Percentiles rank a stretch among this genome's conserved stretches.
These are phyloP conservation scores for Diadophis punctatus DNA, from an alignment of 2,113 vertebrate species.

Conservation along the genomic window DNA sequence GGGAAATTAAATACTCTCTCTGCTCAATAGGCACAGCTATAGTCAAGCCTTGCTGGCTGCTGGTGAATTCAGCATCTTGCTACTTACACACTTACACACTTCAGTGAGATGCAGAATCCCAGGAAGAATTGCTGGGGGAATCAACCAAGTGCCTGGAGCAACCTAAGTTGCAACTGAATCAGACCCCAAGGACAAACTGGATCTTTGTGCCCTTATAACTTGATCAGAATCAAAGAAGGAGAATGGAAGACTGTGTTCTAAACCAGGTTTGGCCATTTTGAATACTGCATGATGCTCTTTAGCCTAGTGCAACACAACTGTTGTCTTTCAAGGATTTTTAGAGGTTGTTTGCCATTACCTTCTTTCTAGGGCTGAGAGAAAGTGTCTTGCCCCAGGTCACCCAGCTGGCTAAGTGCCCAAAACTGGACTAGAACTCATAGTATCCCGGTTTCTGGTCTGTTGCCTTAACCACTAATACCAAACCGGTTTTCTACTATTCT, in stretches of 20 bases:
- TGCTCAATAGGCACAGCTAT: too few relatives aligned
- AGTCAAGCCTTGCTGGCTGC: too few relatives aligned
- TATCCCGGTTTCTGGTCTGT: background rate
- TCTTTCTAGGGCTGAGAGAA: background rate
- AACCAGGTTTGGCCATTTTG: background rate
- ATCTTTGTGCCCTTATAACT: background rate
- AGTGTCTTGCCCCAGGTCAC: background rate
- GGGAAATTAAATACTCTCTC: too few relatives aligned
- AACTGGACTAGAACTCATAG: background rate
- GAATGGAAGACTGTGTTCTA: background rate
- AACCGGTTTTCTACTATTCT: background rate
- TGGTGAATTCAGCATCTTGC: too few relatives aligned
- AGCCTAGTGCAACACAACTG: background rate
- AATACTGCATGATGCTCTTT: background rate
- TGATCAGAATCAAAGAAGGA: background rate
- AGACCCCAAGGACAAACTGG: background rate
- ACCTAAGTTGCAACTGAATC: background rate
- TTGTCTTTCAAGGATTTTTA: background rate
- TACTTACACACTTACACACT: too few relatives aligned
- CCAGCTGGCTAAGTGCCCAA: background rate
- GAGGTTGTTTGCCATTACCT: background rate
- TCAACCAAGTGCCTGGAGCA: background rate
- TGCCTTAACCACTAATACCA: background rate
- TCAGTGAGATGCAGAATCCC: background rate
- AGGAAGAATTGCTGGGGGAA: background rate